Base-by-base conservation (phyloP, 2,797 vertebrate genomes). In the Prunella strophiata region DNA sequence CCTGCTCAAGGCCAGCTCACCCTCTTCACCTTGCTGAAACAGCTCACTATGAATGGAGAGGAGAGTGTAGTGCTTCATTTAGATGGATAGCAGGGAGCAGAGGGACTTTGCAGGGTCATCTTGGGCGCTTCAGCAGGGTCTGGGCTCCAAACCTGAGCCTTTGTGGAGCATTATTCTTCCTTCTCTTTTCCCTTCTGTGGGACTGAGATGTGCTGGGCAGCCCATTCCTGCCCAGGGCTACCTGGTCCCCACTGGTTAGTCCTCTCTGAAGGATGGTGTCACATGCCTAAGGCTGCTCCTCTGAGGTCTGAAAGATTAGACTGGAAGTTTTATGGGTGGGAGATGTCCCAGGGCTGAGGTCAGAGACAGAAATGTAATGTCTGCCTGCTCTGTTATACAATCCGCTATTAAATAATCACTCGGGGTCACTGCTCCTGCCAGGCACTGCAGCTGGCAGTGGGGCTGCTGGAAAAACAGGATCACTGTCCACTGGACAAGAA, bases 301-400 rank as follows among this genome's bases (percentile, higher is more conserved):
- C 47, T 26, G 14, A 92, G 84, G 65, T 58, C 91, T 96, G 95
- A 96, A 95, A 96, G 95, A 94, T 96, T 96, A 97, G 88, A 89
- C 71, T 67, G 85, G 54, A 77, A 80, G 84, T 86, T 93, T 96
- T 94, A 71, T 27, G 70, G 93, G 88, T 96, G 89, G 89, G 91
- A 95, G 74, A 94, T 93, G 47, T 96, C 95, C 83, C 78, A 75
- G 83, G 87, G 74, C 94, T 95, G 95, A 96, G 85, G 82, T 96
- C 93, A 96, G 91, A 79, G 91, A 95, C 94, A 94, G 95, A 96
- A 97, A 97, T 93, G 95, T 92, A 95, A 82, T 3, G 47, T 94
- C 91, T 83, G 51, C n/a, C 45, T 4, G 25, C 63, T 93, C 77
- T 87, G 95, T 96, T 95, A 97, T 79, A 88, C 91, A 96, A 97